Conservation (phyloP, 2,113 vertebrate genomes). For the Pelmatolapia mariae region DNA sequence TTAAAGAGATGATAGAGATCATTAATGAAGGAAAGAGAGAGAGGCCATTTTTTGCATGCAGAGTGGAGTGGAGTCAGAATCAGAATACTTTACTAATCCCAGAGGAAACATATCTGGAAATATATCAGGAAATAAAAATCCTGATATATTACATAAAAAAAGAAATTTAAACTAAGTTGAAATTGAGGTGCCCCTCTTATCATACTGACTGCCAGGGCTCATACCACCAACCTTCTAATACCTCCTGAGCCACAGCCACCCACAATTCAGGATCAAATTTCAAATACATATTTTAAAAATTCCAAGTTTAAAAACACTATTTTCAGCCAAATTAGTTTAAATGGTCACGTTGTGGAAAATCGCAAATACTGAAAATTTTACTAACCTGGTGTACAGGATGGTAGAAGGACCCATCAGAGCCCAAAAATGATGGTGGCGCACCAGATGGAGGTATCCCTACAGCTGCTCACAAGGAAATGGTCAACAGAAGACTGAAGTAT, state of each 20-base stretch:
- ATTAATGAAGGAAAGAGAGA: accelerated
- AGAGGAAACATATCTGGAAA: too few species aligned
- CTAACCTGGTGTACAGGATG: not conserved
- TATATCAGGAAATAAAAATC: too few species aligned
- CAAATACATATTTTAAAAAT: not conserved
- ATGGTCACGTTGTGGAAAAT: accelerated
- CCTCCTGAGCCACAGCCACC: not conserved
- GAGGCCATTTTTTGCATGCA: not conserved
- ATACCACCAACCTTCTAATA: not conserved
- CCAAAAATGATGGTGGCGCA: accelerated
- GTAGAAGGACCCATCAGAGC: not conserved
- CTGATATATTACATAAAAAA: not conserved
- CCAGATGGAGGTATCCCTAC: not conserved
- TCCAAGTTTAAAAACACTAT: not conserved
- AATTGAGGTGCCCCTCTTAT: not conserved
- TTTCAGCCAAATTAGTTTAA: not conserved
- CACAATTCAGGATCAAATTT: accelerated
- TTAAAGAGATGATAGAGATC: not conserved
- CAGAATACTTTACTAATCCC: accelerated
- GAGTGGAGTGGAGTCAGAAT: not conserved
- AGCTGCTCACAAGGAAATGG: not conserved
- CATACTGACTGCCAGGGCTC: accelerated
- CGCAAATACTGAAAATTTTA: not conserved
- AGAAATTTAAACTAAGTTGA: not conserved
- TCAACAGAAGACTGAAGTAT: not conserved